phyloP scores from a whole-genome alignment of 2,888 invertebrate genomes.

The Chesias legatella region DNA sequence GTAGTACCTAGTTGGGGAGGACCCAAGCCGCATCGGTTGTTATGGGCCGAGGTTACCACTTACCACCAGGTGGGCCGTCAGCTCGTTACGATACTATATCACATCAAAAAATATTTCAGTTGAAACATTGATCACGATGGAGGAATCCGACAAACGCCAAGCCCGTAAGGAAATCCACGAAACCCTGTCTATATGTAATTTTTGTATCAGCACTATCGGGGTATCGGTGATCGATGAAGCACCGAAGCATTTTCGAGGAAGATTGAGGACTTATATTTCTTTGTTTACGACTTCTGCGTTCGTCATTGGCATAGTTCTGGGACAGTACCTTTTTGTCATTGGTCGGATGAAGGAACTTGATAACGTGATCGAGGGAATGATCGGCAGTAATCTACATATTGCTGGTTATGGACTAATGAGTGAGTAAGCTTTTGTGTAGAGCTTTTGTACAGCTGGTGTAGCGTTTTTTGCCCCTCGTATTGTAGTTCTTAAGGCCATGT shows the following conservation, averaged over 20 bases:
- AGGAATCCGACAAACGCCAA: slow-evolving; percentile 12
- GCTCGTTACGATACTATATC: too few species aligned
- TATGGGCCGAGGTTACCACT: too few species aligned
- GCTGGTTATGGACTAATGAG: slow-evolving; percentile 62
- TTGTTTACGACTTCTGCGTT: slow-evolving; percentile 39
- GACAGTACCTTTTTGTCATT: slow-evolving; percentile 46
- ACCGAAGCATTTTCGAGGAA: slow-evolving; percentile 30
- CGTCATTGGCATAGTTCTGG: slow-evolving; percentile 39
- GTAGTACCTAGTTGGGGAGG: too few species aligned
- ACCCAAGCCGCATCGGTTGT: too few species aligned
- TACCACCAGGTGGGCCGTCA: too few species aligned
- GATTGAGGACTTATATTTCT: slow-evolving; percentile 30
- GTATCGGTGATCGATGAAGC: slow-evolving; percentile 47
- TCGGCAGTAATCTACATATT: slow-evolving; percentile 54
- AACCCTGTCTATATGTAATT: slow-evolving; percentile 47
- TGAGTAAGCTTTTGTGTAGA: slow-evolving; percentile 41
- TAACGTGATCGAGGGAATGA: slow-evolving; percentile 49
- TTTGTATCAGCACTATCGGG: slow-evolving; percentile 48
- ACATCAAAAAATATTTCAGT: too few species aligned
- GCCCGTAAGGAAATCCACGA: slow-evolving; percentile 46
- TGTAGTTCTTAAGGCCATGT: too few species aligned
- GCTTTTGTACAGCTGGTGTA: too few species aligned
- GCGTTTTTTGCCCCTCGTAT: too few species aligned
- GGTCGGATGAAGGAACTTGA: slow-evolving; percentile 38
- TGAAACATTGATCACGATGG: slow-evolving; percentile 19